Conservation (phyloP, 2,888 invertebrate genomes). For the Meiosimyza platycephala region DNA sequence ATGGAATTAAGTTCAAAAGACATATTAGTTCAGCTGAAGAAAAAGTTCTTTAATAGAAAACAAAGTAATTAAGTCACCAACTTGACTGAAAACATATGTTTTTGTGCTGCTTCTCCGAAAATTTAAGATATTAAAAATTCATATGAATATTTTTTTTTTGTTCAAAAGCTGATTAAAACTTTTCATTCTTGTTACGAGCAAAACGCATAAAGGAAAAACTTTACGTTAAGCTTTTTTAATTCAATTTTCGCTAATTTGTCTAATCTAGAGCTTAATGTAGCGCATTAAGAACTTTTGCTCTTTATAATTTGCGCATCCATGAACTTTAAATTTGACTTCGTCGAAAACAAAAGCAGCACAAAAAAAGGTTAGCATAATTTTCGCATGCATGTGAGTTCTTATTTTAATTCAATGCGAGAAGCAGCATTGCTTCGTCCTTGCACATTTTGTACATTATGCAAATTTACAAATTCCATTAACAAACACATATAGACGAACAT, state of each 20-base stretch:
- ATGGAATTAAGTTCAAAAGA: too few species aligned
- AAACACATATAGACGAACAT: not conserved
- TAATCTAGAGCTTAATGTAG: not conserved
- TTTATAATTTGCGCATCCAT: not conserved
- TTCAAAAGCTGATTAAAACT: not conserved
- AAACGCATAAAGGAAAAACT: not conserved
- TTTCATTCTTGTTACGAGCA: not conserved
- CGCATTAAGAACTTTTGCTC: not conserved
- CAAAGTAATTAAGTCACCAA: too few species aligned
- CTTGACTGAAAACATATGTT: too few species aligned
- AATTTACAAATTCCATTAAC: conserved; percentile 21
- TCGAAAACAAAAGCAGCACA: too few species aligned
- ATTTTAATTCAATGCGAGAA: too few species aligned
- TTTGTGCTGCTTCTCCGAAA: too few species aligned
- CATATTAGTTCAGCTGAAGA: too few species aligned
- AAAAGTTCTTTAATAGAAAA: too few species aligned
- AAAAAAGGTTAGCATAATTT: too few species aligned
- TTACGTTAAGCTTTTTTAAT: not conserved
- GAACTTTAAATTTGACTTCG: too few species aligned
- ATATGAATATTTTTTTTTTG: not conserved
- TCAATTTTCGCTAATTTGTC: conserved; percentile 3
- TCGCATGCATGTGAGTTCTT: too few species aligned
- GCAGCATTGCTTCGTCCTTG: not conserved
- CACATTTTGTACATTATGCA: conserved; percentile 22
- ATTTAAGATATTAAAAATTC: too few species aligned